Evolutionary conservation across 2,888 invertebrate genomes (phyloP).

Genomic region (Epinotia brunnichana): DNA sequence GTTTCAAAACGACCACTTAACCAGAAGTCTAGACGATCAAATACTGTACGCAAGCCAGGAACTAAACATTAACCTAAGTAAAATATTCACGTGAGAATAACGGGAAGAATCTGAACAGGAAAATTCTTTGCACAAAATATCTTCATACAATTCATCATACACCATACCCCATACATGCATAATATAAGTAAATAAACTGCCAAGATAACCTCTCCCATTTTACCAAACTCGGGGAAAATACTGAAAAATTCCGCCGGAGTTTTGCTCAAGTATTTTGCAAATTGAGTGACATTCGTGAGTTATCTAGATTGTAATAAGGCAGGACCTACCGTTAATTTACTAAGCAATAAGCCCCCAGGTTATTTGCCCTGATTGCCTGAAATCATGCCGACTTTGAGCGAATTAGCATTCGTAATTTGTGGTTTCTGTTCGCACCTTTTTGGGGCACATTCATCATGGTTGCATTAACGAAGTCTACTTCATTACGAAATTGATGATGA

Average conservation of each 20-base stretch:
- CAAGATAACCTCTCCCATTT: constrained; percentile 11
- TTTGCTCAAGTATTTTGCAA: background rate
- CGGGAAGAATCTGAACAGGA: constrained; percentile 1
- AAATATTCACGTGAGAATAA: background rate
- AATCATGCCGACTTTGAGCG: constrained; percentile 26
- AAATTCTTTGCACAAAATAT: background rate
- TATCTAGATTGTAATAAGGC: constrained; percentile 20
- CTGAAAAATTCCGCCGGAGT: background rate
- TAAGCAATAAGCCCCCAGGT: constrained; percentile 23
- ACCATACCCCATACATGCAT: constrained; percentile 23
- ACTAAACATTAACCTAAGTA: constrained; percentile 3
- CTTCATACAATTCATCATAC: constrained; percentile 14
- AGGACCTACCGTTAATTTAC: constrained; percentile 30
- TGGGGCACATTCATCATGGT: constrained; percentile 15
- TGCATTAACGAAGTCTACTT: constrained; percentile 1
- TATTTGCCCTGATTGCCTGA: constrained; percentile 18
- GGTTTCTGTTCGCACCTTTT: constrained; percentile 34
- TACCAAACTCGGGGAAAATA: background rate
- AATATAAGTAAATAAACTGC: constrained; percentile 19
- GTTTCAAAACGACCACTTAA: constrained; percentile 1
- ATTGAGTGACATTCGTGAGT: background rate
- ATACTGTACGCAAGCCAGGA: background rate
- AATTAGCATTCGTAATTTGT: constrained; percentile 33
- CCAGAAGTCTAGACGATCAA: background rate
- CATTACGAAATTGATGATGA: background rate